Percentiles rank a stretch among this genome's conserved stretches.
Conservation (phyloP, 2,888 invertebrate species). For the Herminia tarsipennalis region DNA sequence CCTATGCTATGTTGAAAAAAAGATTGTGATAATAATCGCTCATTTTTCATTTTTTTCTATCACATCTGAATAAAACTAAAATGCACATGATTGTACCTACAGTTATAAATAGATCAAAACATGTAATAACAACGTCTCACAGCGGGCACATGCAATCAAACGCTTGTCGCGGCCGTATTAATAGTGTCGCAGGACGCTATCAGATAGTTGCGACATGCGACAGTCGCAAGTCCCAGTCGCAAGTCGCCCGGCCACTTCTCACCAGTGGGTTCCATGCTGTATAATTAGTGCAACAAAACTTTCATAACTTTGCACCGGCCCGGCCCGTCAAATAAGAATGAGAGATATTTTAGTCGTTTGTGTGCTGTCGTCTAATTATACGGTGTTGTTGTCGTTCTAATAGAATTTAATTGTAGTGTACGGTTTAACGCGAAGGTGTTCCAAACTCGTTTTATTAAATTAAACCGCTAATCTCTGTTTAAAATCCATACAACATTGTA, state of each 20-base stretch:
- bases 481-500: no score
- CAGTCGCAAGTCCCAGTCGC: slow-evolving; percentile 33
- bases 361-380: slow-evolving; percentile 75
- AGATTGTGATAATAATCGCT: no score
- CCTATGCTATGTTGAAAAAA: no score
- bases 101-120: slow-evolving; percentile 46
- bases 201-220: slow-evolving; percentile 53
- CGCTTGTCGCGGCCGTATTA: slow-evolving; percentile 68
- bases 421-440: slow-evolving; percentile 47
- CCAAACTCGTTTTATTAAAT: slow-evolving; percentile 52
- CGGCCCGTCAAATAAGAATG: slow-evolving; percentile 71
- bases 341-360: slow-evolving; percentile 75
- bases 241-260: slow-evolving; percentile 38
- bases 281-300: slow-evolving; percentile 77
- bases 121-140: slow-evolving; percentile 63
- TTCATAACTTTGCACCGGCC: slow-evolving; percentile 63
- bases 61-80: neutral
- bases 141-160: slow-evolving; percentile 70
- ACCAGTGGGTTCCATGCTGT: slow-evolving; percentile 44
- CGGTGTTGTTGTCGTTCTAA: slow-evolving; percentile 71
- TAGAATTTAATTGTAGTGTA: slow-evolving; percentile 78
- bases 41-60: no score
- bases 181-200: slow-evolving; percentile 70
- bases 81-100: slow-evolving; percentile 30
- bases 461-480: slow-evolving; percentile 19